A percentile compares a stretch with the other conserved stretches of the same genome.
Conservation (phyloP, 2,113 vertebrate genomes). For the Prunella fulvescens region DNA sequence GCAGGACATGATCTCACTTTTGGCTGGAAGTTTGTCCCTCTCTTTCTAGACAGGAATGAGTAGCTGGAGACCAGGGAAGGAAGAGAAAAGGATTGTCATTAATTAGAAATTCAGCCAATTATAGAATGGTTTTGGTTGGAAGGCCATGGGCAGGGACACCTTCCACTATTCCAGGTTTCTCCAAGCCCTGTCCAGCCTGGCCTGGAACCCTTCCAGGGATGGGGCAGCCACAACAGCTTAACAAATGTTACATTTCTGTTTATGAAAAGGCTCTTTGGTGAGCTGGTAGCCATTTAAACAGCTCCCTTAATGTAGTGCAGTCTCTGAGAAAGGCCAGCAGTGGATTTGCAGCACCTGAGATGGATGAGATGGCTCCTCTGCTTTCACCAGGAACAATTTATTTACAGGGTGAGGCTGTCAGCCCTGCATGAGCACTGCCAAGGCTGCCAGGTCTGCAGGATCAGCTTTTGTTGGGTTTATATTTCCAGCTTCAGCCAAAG, state of each 20-base stretch:
- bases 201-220: neutral
- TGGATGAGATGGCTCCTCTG: conserved; percentile 1
- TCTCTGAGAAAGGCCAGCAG: neutral
- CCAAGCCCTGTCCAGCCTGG: accelerated
- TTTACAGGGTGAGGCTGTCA: conserved; percentile 24
- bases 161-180: neutral
- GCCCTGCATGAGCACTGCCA: neutral
- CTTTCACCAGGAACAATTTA: conserved; percentile 13
- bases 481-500: neutral
- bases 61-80: neutral
- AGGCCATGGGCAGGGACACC: neutral
- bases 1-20: neutral
- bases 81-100: neutral
- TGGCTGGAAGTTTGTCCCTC: neutral
- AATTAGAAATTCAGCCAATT: neutral
- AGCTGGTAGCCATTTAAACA: neutral
- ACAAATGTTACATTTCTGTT: neutral
- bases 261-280: neutral
- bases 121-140: neutral
- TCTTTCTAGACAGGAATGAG: neutral
- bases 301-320: neutral
- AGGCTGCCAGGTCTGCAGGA: neutral
- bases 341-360: neutral
- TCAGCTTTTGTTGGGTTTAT: neutral
- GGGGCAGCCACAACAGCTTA: neutral